phyloP scores from a whole-genome alignment of 2,797 vertebrate species.

The Hemitrygon akajei region DNA sequence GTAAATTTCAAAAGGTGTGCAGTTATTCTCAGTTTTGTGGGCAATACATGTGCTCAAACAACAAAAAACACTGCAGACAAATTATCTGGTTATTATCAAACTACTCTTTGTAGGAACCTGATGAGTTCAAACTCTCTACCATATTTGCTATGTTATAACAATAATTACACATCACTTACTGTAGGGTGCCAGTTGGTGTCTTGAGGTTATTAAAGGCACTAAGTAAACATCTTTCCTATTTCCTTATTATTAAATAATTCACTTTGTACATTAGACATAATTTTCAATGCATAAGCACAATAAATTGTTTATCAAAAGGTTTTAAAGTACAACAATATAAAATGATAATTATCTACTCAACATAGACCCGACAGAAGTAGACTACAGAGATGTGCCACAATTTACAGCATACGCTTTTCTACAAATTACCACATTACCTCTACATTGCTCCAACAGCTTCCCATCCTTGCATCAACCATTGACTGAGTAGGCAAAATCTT shows the following conservation, averaged over 20 bases:
- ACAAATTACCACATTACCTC: conserved; percentile 9
- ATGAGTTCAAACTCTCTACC: too few species aligned
- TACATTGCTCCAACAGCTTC: conserved; percentile 13
- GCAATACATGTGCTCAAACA: too few species aligned
- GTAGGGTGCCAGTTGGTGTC: too few species aligned
- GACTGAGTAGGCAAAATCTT: background rate
- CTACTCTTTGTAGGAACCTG: too few species aligned
- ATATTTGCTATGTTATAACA: too few species aligned
- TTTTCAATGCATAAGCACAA: background rate
- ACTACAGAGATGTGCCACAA: background rate
- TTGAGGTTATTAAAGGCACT: too few species aligned
- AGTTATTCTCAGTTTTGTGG: too few species aligned
- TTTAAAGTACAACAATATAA: background rate
- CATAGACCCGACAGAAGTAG: background rate
- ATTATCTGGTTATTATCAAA: too few species aligned
- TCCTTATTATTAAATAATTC: background rate
- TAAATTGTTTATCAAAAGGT: too few species aligned
- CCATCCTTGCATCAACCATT: conserved; percentile 29
- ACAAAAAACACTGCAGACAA: too few species aligned
- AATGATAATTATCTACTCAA: background rate
- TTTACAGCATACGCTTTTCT: background rate
- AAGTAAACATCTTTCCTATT: background rate
- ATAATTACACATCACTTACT: too few species aligned
- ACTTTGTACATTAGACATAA: background rate
- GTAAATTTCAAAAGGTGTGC: too few species aligned